Evolutionary conservation across 2,888 invertebrate genomes (phyloP), one percentile per base, ranked within the genome.

Genomic region (Lepidocyrtinus sp.): DNA sequence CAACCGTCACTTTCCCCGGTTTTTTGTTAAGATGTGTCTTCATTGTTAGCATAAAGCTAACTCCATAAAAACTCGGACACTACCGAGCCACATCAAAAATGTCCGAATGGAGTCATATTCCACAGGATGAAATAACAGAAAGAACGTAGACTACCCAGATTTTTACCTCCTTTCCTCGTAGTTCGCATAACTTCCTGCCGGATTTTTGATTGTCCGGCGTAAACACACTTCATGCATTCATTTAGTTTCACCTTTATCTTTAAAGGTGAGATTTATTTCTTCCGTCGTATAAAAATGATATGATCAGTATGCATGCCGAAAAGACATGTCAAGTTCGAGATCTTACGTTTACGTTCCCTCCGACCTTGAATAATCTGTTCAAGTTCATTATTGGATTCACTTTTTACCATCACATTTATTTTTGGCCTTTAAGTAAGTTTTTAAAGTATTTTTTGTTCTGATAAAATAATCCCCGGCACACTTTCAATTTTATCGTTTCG

Each of bases 1-100:
- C 73, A 71, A 73, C 72, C 73, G 72, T 62, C 19, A 68, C 73
- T 78, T 36, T 72, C 73, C 73, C 73, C 73, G 72, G 73, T 78
- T 78, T 73, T 78, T 78, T 78, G 72, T 72, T 67, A 77, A 65
- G 25, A 36, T 7, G 12, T 7, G 5, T 12, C 5, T 7, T 5
- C 12, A 36, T 36, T 36, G 36, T 5, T 36, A 5, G 12, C 12
- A 5, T 12, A 36, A 5, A 5, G 36, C 5, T 36, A 5, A 36
- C 7, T 9, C 7, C 36, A 36, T 36, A 12, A 9, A 36, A 22
- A 27, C 78, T 79, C 78, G 78, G 78, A 79, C 78, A 73, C 1
- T 55, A 64, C 78, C 78, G 78, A 79, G 45, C 46, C 24, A 7
- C 9, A 73, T 59, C 71, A 22, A 24, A 69, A 27, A 21, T 5